Evolutionary conservation across 1,140 invertebrate genomes (phyloP).

Genomic region (Littorina saxatilis): DNA sequence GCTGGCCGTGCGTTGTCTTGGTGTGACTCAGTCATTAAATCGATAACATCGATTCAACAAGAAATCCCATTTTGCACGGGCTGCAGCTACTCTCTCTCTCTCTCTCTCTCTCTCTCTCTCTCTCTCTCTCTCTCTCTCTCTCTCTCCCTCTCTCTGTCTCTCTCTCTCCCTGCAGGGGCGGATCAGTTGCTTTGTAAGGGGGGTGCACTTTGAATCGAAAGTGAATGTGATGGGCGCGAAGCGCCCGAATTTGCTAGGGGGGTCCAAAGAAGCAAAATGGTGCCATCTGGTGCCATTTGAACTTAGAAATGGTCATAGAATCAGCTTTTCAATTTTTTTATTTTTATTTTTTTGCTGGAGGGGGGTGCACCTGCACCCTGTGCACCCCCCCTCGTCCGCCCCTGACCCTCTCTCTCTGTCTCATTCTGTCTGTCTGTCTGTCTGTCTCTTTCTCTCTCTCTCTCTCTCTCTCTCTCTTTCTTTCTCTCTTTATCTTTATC

Average conservation of each 20-base stretch:
- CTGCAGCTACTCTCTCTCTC: background rate
- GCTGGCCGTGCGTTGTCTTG: too few species aligned
- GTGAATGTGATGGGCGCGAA: too few species aligned
- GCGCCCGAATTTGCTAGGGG: too few species aligned
- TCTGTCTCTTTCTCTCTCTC: background rate
- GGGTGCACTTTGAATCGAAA: too few species aligned
- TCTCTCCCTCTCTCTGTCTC: background rate
- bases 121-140: background rate
- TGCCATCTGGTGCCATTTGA: too few species aligned
- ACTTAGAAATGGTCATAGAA: too few species aligned
- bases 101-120: slow-evolving; percentile 2
- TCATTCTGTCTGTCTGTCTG: background rate
- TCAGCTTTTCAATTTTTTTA: background rate
- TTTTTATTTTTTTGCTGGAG: background rate
- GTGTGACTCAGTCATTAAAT: background rate
- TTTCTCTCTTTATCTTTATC: slow-evolving; percentile 10
- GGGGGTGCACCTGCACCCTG: too few species aligned
- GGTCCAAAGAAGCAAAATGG: too few species aligned
- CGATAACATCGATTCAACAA: background rate
- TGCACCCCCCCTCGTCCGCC: too few species aligned
- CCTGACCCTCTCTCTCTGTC: background rate
- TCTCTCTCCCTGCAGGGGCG: background rate
- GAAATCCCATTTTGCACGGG: background rate
- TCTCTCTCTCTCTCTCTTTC: slow-evolving; percentile 11
- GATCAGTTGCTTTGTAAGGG: too few species aligned